Conservation (phyloP, 2,113 vertebrate species). For the Cnemophilus loriae region DNA sequence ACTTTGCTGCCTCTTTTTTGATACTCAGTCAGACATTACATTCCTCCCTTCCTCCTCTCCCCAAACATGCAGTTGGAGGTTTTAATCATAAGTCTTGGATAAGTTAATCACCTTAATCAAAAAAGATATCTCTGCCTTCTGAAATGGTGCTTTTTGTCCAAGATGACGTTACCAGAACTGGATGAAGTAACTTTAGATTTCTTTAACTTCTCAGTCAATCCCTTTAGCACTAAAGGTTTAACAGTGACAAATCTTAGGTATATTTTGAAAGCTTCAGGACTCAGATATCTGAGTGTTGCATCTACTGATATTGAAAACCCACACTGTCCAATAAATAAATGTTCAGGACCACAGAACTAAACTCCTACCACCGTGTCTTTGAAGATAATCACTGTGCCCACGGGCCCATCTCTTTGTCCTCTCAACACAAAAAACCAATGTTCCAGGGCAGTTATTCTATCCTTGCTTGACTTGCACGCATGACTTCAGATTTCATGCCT, state of each 20-base stretch:
- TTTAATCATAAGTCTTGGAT: neutral
- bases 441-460: neutral
- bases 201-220: neutral
- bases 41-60: neutral
- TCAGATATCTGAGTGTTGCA: neutral
- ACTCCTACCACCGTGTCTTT: neutral
- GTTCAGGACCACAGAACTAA: neutral
- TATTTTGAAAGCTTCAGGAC: neutral
- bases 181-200: neutral
- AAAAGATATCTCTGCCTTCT: neutral
- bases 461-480: neutral
- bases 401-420: neutral
- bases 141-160: neutral
- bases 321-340: neutral
- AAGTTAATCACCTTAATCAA: neutral
- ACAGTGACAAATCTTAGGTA: neutral
- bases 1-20: neutral
- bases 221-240: neutral
- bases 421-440: neutral
- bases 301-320: neutral
- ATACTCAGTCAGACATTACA: neutral
- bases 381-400: neutral
- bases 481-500: neutral
- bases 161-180: neutral
- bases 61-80: neutral